Evolutionary conservation across 2,113 vertebrate species (phyloP).

Genomic region (Triplophysa dalaica): DNA sequence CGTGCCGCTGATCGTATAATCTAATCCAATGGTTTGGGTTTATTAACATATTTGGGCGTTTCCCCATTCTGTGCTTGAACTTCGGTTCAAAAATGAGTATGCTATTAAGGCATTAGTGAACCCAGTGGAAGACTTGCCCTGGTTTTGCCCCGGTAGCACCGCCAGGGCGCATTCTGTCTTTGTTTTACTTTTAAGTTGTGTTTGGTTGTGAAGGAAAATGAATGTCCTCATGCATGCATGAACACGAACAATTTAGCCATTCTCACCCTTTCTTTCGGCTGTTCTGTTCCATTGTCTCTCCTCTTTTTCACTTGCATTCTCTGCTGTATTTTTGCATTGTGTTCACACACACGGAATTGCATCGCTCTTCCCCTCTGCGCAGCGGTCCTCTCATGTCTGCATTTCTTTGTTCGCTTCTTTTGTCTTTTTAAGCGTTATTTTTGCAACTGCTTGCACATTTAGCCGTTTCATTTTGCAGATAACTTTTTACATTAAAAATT

Average conservation of each 20-base stretch:
- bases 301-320: neutral
- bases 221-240: slow-evolving; percentile 49
- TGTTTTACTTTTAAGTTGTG: slow-evolving; percentile 34
- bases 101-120: neutral
- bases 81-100: neutral
- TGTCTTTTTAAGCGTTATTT: neutral
- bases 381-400: slow-evolving; percentile 20
- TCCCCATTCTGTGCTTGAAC: neutral
- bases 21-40: neutral
- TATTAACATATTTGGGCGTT: neutral
- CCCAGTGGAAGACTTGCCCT: slow-evolving; percentile 5
- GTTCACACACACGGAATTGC: neutral
- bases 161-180: slow-evolving; percentile 10
- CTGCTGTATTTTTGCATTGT: slow-evolving; percentile 30
- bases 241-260: slow-evolving; percentile 49
- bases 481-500: neutral
- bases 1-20: neutral
- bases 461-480: neutral
- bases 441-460: slow-evolving; percentile 3
- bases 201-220: slow-evolving; percentile 45
- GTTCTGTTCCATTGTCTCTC: slow-evolving; percentile 39
- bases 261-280: slow-evolving; percentile 32
- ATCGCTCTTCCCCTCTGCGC: neutral
- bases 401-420: slow-evolving; percentile 11
- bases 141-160: slow-evolving; percentile 5